phyloP scores from a whole-genome alignment of 2,888 invertebrate genomes.

The Drosophila rellima region DNA sequence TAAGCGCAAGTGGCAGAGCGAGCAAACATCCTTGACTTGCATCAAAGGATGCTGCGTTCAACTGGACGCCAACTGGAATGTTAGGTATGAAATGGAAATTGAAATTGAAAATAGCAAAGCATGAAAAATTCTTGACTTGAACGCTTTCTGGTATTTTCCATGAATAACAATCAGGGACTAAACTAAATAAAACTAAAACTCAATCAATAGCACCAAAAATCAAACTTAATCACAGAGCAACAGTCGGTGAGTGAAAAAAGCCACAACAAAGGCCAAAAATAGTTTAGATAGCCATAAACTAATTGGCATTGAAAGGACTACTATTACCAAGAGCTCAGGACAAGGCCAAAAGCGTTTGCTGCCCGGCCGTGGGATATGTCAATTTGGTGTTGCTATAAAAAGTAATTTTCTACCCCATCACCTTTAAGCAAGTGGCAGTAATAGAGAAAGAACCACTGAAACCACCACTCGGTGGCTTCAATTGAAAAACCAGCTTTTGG shows the following conservation, averaged over 20 bases:
- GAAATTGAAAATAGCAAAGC: constrained; percentile 37
- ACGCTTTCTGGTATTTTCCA: background rate
- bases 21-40: constrained; percentile 62
- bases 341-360: constrained; percentile 14
- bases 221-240: constrained; percentile 4
- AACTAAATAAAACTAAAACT: constrained; percentile 13
- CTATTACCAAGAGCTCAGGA: constrained; percentile 55
- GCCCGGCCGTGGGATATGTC: constrained; percentile 58
- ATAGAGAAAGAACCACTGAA: background rate
- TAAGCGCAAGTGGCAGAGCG: constrained; percentile 56
- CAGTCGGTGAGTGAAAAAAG: background rate
- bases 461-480: constrained; percentile 42
- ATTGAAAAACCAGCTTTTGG: constrained; percentile 81
- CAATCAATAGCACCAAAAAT: constrained; percentile 44
- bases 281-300: constrained; percentile 39
- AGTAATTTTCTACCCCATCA: constrained; percentile 64
- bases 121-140: constrained; percentile 23
- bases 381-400: constrained; percentile 54
- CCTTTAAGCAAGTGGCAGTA: constrained; percentile 11
- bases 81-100: constrained; percentile 49
- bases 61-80: constrained; percentile 50
- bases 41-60: constrained; percentile 36
- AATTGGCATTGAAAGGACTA: constrained; percentile 66
- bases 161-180: constrained; percentile 9
- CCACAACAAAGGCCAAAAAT: constrained; percentile 49